Percentiles rank a stretch among this genome's conserved stretches.
Conservation (phyloP, 1,140 invertebrate genomes). For the Ruditapes philippinarum region DNA sequence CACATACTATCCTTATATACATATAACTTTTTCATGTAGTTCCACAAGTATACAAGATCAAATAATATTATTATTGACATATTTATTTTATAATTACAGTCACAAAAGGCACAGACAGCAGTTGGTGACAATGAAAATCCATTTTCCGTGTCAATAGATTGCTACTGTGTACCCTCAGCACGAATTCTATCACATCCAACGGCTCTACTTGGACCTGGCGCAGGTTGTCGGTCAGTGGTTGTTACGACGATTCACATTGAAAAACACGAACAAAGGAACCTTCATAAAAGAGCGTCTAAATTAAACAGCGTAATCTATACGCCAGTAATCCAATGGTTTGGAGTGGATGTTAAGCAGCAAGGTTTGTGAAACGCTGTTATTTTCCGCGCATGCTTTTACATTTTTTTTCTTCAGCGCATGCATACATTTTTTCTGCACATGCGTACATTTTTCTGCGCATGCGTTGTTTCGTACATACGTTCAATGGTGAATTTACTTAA, state of each 20-base stretch:
- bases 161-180: not conserved
- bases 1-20: no score
- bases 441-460: no score
- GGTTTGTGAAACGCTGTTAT: no score
- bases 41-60: no score
- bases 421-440: no score
- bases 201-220: not conserved
- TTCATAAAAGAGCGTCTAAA: not conserved
- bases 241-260: slow-evolving; percentile 3
- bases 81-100: not conserved
- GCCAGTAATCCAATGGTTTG: not conserved
- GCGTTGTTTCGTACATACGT: no score
- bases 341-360: slow-evolving; percentile 1
- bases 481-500: no score
- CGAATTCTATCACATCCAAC: not conserved
- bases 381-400: no score
- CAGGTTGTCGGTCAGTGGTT: not conserved
- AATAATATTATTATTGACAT: no score
- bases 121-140: not conserved
- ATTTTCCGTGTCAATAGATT: not conserved
- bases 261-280: not conserved
- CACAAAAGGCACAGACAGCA: not conserved
- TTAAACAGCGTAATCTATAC: slow-evolving; percentile 8
- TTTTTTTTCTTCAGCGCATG: no score
- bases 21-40: no score